These are phyloP conservation scores for Drosophila athabasca DNA, from an alignment of 1,140 invertebrate species.

Conservation along the genomic window DNA sequence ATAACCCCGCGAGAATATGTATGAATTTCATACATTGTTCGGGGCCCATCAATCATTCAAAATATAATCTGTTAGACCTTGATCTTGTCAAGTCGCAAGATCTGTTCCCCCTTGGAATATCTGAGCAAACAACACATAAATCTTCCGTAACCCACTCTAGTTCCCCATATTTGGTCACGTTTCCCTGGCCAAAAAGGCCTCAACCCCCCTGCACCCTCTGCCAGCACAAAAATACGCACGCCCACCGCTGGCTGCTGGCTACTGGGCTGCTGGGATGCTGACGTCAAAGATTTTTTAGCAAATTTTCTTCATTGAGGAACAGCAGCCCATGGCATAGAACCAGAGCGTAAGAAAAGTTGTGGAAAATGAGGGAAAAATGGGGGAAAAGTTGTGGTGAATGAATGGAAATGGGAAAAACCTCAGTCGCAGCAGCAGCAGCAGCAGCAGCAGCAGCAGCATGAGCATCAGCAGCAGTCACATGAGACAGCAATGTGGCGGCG, in stretches of 20 bases:
- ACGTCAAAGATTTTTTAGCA: too few species aligned
- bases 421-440: too few species aligned
- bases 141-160: constrained; percentile 35
- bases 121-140: constrained; percentile 2
- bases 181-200: constrained; percentile 42
- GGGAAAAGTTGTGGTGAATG: too few species aligned
- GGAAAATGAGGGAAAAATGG: too few species aligned
- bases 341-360: neutral
- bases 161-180: constrained; percentile 75
- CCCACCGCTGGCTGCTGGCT: too few species aligned
- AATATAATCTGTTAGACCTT: neutral
- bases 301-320: too few species aligned
- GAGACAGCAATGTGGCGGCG: too few species aligned
- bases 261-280: too few species aligned
- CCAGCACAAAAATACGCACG: constrained; percentile 9
- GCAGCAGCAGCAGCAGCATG: too few species aligned
- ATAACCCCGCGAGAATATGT: neutral
- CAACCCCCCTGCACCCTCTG: neutral
- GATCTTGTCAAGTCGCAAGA: neutral
- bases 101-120: constrained; percentile 25
- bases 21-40: neutral
- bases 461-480: too few species aligned
- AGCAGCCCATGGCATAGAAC: too few species aligned
- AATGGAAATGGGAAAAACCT: too few species aligned
- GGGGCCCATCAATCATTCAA: neutral